Conservation (phyloP, 2,113 vertebrate genomes). For the Macheiramphus alcinus region DNA sequence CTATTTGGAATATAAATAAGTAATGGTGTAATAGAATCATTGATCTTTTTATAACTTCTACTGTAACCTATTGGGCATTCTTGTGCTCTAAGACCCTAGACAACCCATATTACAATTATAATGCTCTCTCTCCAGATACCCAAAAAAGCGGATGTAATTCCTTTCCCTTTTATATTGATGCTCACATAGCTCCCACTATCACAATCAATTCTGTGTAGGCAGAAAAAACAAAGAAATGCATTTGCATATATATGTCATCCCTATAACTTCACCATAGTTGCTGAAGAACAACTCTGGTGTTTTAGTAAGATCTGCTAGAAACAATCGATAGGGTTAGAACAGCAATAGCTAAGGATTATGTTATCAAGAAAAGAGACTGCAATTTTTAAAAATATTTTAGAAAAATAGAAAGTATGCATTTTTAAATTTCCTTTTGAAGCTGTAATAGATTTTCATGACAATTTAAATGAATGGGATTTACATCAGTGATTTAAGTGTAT, state of each 20-base stretch:
- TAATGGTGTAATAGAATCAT: background rate
- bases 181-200: background rate
- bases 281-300: conserved; percentile 25
- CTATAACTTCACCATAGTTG: background rate
- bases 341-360: background rate
- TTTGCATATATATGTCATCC: background rate
- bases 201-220: background rate
- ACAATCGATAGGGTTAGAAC: background rate
- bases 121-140: background rate
- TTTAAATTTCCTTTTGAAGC: background rate
- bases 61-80: background rate
- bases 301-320: conserved; percentile 10
- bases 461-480: background rate
- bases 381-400: background rate
- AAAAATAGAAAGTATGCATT: background rate
- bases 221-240: background rate
- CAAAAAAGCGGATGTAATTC: background rate
- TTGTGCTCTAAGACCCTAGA: background rate
- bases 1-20: background rate
- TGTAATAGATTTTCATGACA: background rate
- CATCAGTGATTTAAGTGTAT: background rate
- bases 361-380: background rate
- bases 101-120: background rate
- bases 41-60: background rate
- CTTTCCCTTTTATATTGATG: background rate